Conservation (phyloP, 37 sponge, comb jelly and placozoan species). For the Beroe ovata region DNA sequence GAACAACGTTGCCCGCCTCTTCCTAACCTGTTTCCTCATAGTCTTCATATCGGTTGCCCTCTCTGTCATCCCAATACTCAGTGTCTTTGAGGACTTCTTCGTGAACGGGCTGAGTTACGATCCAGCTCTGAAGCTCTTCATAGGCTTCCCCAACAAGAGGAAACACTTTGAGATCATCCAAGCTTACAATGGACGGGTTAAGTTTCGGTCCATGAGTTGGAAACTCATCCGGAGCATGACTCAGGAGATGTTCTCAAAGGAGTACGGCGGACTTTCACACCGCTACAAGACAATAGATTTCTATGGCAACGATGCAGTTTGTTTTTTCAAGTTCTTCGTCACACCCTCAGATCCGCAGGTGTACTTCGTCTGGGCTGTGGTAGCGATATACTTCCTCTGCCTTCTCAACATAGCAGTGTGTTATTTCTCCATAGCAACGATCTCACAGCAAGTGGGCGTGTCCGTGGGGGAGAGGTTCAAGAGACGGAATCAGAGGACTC, state of each 20-base stretch:
- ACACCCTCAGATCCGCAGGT: background rate
- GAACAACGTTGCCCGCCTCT: background rate
- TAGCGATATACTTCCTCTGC: background rate
- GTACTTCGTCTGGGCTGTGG: background rate
- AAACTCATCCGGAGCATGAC: background rate
- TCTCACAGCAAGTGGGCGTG: background rate
- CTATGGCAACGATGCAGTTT: conserved; percentile 16
- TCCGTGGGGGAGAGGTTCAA: background rate
- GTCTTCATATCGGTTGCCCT: background rate
- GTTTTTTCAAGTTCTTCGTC: conserved; percentile 15
- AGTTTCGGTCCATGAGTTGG: background rate
- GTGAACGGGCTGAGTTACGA: conserved; percentile 36
- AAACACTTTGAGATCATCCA: background rate
- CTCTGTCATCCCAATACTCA: background rate
- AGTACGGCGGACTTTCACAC: background rate
- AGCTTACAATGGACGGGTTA: background rate
- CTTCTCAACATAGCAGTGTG: background rate
- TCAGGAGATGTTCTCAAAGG: background rate
- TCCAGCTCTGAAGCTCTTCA: background rate
- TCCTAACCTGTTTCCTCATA: background rate
- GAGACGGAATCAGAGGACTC: background rate
- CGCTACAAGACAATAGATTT: background rate
- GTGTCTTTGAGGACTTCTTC: conserved; percentile 18
- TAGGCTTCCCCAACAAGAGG: background rate
- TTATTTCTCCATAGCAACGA: background rate